phyloP scores from a whole-genome alignment of 30 jellyfish, hydroid and myxozoan genomes.

The Clytia hemisphaerica region DNA sequence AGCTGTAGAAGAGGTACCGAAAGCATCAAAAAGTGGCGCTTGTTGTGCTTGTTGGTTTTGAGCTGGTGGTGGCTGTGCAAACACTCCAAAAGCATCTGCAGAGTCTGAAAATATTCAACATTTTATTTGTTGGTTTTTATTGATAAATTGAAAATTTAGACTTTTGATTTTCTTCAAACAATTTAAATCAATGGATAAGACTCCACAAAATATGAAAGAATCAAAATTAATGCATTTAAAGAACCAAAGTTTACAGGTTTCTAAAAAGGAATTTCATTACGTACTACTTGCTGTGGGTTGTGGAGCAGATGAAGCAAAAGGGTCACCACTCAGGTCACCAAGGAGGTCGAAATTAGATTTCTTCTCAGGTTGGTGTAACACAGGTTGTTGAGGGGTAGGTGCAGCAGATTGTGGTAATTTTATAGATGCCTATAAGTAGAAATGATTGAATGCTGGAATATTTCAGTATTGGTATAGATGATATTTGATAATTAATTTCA shows the following conservation, averaged over 20 bases:
- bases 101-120: background rate
- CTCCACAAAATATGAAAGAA: too few relatives aligned
- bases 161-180: background rate
- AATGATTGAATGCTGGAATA: background rate
- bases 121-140: background rate
- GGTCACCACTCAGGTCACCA: conserved; percentile 94
- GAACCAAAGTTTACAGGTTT: background rate
- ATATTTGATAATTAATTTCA: too few relatives aligned
- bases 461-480: background rate
- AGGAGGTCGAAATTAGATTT: conserved; percentile 58
- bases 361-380: conserved; percentile 19
- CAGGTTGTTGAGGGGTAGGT: conserved; percentile 29
- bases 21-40: background rate
- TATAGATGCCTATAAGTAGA: background rate
- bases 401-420: background rate
- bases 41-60: conserved; percentile 14
- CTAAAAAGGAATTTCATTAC: background rate
- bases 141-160: background rate
- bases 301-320: conserved; percentile 54
- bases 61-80: conserved; percentile 26
- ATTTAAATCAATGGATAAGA: too few relatives aligned
- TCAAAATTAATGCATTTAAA: background rate
- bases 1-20: conserved; percentile 10
- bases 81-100: conserved; percentile 24
- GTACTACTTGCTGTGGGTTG: background rate